phyloP scores from a whole-genome alignment of 2,888 invertebrate genomes.

The Amphipyra tragopoginis region DNA sequence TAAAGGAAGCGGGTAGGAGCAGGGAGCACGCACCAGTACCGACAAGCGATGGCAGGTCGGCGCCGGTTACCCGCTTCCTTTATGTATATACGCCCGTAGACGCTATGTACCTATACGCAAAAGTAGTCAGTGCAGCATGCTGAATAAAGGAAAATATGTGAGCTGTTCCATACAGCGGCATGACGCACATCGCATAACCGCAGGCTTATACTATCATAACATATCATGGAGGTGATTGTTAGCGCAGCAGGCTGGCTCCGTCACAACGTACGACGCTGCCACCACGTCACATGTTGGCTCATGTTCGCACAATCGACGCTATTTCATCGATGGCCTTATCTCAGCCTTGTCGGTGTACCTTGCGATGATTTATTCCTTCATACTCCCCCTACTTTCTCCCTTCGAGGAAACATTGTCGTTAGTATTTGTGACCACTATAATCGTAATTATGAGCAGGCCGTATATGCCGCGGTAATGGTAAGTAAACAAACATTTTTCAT shows the following conservation, averaged over 20 bases:
- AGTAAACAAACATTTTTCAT: constrained; percentile 57
- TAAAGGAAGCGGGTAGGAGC: too few relatives aligned
- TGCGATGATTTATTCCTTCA: constrained; percentile 81
- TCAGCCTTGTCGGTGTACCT: constrained; percentile 73
- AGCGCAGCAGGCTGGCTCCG: constrained; percentile 67
- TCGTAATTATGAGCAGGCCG: constrained; percentile 66
- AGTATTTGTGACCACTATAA: constrained; percentile 75
- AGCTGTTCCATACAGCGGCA: constrained; percentile 11
- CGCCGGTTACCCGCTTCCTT: too few relatives aligned
- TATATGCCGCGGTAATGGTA: constrained; percentile 42
- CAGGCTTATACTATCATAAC: constrained; percentile 37
- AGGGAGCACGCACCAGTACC: too few relatives aligned
- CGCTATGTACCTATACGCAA: too few relatives aligned
- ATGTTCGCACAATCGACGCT: constrained; percentile 77
- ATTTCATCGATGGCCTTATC: constrained; percentile 83
- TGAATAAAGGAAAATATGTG: constrained; percentile 9
- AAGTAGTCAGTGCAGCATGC: too few relatives aligned
- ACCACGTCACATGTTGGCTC: constrained; percentile 73
- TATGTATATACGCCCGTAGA: too few relatives aligned
- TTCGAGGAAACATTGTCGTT: constrained; percentile 77
- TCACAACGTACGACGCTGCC: constrained; percentile 66
- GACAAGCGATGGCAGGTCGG: too few relatives aligned
- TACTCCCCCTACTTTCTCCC: constrained; percentile 77
- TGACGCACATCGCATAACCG: constrained; percentile 10
- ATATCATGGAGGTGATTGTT: constrained; percentile 53